phyloP scores from a whole-genome alignment of 2,113 vertebrate species.

The Saccopteryx bilineata region DNA sequence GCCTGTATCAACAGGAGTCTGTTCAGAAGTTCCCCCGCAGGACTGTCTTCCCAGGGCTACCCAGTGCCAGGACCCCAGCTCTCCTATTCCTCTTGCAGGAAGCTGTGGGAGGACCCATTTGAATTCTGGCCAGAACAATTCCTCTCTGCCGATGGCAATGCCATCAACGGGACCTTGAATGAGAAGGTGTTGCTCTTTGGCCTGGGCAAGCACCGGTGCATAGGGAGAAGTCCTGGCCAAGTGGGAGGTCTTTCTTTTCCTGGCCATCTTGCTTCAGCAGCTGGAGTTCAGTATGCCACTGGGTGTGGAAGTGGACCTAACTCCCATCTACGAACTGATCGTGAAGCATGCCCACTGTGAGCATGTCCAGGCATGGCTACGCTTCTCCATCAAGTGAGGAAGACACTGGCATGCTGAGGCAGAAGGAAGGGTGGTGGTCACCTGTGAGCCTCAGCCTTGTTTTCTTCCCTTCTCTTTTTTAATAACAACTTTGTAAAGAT shows the following conservation, averaged over 20 bases:
- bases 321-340: constrained; percentile 93
- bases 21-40: not conserved
- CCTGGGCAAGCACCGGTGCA: constrained; percentile 92
- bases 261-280: constrained; percentile 93
- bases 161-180: constrained; percentile 87
- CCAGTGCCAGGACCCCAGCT: not conserved
- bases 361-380: constrained; percentile 78
- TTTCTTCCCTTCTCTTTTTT: not conserved
- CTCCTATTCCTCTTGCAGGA: constrained; percentile 80
- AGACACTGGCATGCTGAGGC: rapidly evolving
- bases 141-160: constrained; percentile 85
- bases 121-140: constrained; percentile 91
- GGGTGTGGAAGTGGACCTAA: constrained; percentile 89
- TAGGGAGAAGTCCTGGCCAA: constrained; percentile 90
- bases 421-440: no score
- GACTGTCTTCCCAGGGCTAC: not conserved
- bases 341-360: constrained; percentile 93
- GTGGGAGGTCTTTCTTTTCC: constrained; percentile 92
- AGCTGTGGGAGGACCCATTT: constrained; percentile 90
- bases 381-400: constrained; percentile 62
- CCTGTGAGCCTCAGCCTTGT: rapidly evolving
- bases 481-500: not conserved
- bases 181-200: constrained; percentile 91
- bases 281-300: constrained; percentile 88
- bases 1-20: not conserved